Conservation (phyloP, 1,140 invertebrate genomes). For the Trachelipus rathkii region DNA sequence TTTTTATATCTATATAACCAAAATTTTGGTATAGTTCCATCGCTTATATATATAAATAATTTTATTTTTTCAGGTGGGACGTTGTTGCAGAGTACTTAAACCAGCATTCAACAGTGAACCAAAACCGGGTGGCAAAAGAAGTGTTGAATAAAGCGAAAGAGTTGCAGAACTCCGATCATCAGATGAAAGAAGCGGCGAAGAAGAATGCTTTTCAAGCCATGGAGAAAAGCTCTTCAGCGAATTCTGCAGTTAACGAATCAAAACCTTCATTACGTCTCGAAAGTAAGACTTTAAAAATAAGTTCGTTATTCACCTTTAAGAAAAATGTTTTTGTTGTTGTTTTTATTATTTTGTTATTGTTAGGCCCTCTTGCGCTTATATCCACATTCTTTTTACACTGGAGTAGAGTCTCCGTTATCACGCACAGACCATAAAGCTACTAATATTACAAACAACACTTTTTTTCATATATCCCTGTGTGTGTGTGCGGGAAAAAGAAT, state of each 20-base stretch:
- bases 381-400: too few species aligned
- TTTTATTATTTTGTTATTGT: too few species aligned
- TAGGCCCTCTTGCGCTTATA: too few species aligned
- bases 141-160: slow-evolving; percentile 94
- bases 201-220: slow-evolving; percentile 88
- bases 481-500: too few species aligned
- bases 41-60: too few species aligned
- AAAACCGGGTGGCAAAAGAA: slow-evolving; percentile 70
- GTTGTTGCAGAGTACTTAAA: slow-evolving; percentile 93
- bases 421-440: too few species aligned
- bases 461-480: too few species aligned
- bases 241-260: slow-evolving; percentile 27
- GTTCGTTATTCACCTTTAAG: neutral
- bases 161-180: slow-evolving; percentile 82
- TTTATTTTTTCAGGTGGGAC: slow-evolving; percentile 66
- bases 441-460: too few species aligned
- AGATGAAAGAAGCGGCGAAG: slow-evolving; percentile 73
- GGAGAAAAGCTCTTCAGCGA: slow-evolving; percentile 65
- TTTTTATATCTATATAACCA: too few species aligned
- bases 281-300: neutral
- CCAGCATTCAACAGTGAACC: slow-evolving; percentile 66
- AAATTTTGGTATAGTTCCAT: too few species aligned
- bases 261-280: slow-evolving; percentile 48
- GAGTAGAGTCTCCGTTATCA: too few species aligned
- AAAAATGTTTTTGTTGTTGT: too few species aligned